A percentile compares a stretch with the other conserved stretches of the same genome.
Evolutionary conservation across 2,888 invertebrate species (phyloP).

Genomic region (Tipula unca): DNA sequence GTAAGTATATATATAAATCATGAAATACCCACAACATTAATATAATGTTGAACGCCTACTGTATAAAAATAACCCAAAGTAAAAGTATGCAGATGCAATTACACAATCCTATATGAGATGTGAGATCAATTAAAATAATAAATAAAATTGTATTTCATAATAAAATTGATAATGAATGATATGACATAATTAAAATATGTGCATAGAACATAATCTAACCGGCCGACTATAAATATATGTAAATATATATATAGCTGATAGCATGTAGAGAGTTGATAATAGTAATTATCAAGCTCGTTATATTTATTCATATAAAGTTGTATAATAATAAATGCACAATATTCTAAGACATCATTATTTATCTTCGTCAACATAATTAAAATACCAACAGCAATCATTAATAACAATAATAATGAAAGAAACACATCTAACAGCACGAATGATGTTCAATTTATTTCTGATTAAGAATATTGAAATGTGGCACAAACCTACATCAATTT

Average conservation of each 20-base stretch:
- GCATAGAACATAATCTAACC: neutral
- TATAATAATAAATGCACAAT: neutral
- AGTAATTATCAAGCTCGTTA: neutral
- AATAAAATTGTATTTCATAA: neutral
- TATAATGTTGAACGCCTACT: neutral
- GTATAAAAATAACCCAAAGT: neutral
- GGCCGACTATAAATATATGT: neutral
- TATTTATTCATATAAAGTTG: neutral
- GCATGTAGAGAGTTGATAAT: neutral
- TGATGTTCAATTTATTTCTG: neutral
- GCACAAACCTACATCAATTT: conserved; percentile 2
- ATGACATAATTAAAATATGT: neutral
- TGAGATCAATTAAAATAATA: neutral
- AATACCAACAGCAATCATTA: neutral
- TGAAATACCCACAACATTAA: neutral
- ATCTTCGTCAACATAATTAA: neutral
- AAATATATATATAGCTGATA: neutral
- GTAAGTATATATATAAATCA: neutral
- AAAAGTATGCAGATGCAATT: neutral
- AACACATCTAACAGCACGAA: neutral
- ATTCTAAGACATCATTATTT: neutral
- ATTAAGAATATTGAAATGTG: neutral
- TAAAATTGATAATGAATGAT: neutral
- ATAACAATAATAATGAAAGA: neutral
- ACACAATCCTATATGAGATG: neutral